Evolutionary conservation across 30 jellyfish, hydroid and myxozoan genomes (phyloP), one percentile per base, ranked within the genome.

Genomic region (Phacellophora camtschatica): DNA sequence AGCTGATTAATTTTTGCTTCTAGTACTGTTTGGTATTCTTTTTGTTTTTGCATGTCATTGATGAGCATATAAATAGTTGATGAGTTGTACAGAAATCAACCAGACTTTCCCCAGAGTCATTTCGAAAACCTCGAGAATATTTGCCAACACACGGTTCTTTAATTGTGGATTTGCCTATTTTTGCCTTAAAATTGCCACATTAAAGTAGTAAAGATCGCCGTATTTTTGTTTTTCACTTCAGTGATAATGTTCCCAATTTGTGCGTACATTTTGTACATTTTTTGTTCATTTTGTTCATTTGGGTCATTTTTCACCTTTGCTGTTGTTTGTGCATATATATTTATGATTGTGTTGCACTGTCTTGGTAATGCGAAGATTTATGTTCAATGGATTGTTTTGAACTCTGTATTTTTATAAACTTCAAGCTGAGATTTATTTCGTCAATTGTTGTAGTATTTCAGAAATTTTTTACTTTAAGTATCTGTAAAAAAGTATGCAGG

Each of bases 301-400:
- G 39, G 42, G 33, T 68, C 71, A 2, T 68, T 5, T 41, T 41
- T 68, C 72, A 41, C 83, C 1, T 19, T 37, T 29, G 65, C 72
- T 34, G 83, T 34, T 68, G 72, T 68, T 36, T 46, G 83, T 36
- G 83, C 83, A 68, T 68, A 35, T 34, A 68, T 43, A 41, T 68
- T 41, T 34, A 68, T 68, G 6, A 68, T 68, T 41, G 83, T 68
- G 71, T n/a, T n/a, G n/a, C n/a, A n/a, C n/a, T n/a, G n/a, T n/a
- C n/a, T n/a, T 59, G 22, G 58, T 62, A 11, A 62, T 28, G 76
- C 13, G 22, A 12, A 62, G 56, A 62, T 62, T 5, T 62, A 62
- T 27, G 23, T 62, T 62, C 12, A 27, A 62, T 65, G 70, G 63
- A 32, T 65, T 28, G 7, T 65, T 65, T 35, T 30, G 7, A 32